Evolutionary conservation across 2,888 invertebrate species (phyloP), one percentile per base, ranked within the genome.

Genomic region (Amiota minor): DNA sequence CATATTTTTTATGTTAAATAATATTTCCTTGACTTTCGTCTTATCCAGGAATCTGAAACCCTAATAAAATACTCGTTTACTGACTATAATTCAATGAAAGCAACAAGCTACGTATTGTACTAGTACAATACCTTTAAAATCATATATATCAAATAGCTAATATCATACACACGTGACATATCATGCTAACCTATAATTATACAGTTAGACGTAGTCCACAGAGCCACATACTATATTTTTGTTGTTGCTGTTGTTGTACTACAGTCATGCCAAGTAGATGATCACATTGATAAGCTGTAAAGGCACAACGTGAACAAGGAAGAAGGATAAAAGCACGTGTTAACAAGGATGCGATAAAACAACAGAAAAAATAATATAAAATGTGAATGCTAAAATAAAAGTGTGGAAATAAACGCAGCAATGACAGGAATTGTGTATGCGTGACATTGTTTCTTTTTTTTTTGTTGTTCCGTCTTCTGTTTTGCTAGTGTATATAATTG

Each of bases 391-490:
- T 35, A 35, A 35, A 35, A 35, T 35, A 74, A 75, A 77, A 77
- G 81, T 81, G 81, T 78, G 80, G 81, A 82, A 82, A 81, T 82
- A 83, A 82, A 82, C 80, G 82, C 81, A 77, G 76, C 79, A 82
- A 80, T 83, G 82, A 82, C 83, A 83, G 82, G 82, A 82, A 82
- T 80, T 82, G 79, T 82, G 81, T 83, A 82, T 83, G 83, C 85
- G 83, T 85, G 85, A 85, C 85, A 85, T 82, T 81, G 80, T 79
- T 77, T 77, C 79, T 81, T 47, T 49, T 61, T 75, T 59, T 56
- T 6, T 53, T 59, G 61, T 71, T 64, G 69, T 68, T 71, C 59
- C 72, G 72, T 45, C 68, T 73, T 73, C 69, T 62, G 61, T 70
- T 71, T 9, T 59, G 20, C 77, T 72, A 71, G 72, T 47, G 73